Evolutionary conservation across 2,797 vertebrate species (phyloP), one percentile per base, ranked within the genome.

Genomic region (Xenentodon cancila): DNA sequence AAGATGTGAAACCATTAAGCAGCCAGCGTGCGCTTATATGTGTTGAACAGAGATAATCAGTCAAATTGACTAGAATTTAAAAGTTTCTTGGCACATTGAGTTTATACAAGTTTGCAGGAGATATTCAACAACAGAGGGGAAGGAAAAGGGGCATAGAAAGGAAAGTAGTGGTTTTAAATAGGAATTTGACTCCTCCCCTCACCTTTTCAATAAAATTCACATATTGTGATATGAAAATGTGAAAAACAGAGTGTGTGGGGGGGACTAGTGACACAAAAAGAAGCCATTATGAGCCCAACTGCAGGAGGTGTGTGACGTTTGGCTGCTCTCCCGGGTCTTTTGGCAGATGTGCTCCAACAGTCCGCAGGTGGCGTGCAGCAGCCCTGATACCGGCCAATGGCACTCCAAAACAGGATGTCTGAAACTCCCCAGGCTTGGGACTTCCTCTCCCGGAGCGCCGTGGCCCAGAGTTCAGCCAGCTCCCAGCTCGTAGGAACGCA

Each of bases 361-460:
- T 83, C 84, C 84, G 77, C 89, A 89, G 89, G 89, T 92, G 89
- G 81, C 66, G 82, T 85, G 75, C 82, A 79, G 71, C 77, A 59
- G 84, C 60, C 59, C 48, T 13, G 30, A 70, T 75, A 71, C 65
- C 55, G 74, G 87, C 88, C 86, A 65, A 73, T 80, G 82, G 75
- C 82, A 76, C 75, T 88, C 80, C 89, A 90, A 88, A 92, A 92
- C 91, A 93, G 91, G 91, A 92, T 87, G 89, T 91, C 78, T 90
- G 85, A 82, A 88, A 85, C 90, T 90, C 89, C 88, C 82, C 75
- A 84, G 89, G 79, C 84, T 75, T 81, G 88, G 88, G 88, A 92
- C 90, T 92, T 92, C 89, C 89, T 92, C 83, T 89, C 85, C 88
- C 82, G 66, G 77, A 88, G 80, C 80, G 54, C 77, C 64, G 53